Conservation (phyloP, 1,140 invertebrate species). For the Pogonus chalceus region DNA sequence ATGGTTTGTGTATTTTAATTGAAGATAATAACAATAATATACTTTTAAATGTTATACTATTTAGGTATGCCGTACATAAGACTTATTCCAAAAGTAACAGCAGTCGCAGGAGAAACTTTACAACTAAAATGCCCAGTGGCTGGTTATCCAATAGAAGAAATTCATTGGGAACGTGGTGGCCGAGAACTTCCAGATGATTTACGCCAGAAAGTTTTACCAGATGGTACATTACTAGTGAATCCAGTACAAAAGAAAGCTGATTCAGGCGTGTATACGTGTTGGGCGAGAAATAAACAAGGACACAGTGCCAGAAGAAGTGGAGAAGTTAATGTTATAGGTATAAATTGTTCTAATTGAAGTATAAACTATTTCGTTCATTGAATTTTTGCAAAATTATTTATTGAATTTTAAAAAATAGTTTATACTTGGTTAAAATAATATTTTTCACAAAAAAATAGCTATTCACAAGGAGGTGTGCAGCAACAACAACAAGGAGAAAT, state of each 20-base stretch:
- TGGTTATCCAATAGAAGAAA: constrained; percentile 72
- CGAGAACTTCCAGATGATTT: constrained; percentile 68
- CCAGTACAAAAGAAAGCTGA: constrained; percentile 66
- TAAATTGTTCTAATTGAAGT: constrained; percentile 21
- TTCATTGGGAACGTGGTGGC: constrained; percentile 71
- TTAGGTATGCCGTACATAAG: constrained; percentile 78
- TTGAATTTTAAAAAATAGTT: neutral
- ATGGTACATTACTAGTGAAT: constrained; percentile 62
- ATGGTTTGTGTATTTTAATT: constrained; percentile 49
- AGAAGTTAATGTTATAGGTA: constrained; percentile 66
- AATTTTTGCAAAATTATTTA: too few species aligned
- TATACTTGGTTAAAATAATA: neutral
- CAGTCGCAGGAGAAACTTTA: constrained; percentile 69
- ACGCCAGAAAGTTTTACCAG: constrained; percentile 62
- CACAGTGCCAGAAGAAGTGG: constrained; percentile 59
- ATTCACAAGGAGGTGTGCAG: neutral
- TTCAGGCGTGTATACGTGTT: constrained; percentile 68
- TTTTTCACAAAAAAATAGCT: neutral
- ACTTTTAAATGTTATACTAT: constrained; percentile 8
- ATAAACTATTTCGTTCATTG: neutral
- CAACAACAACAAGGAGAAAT: neutral
- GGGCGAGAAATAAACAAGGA: constrained; percentile 61
- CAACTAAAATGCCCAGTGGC: constrained; percentile 76
- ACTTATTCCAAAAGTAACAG: constrained; percentile 73
- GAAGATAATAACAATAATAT: neutral